A percentile compares a stretch with the other conserved stretches of the same genome.
Evolutionary conservation across 2,113 vertebrate species (phyloP).

Genomic region (Plectropomus leopardus): DNA sequence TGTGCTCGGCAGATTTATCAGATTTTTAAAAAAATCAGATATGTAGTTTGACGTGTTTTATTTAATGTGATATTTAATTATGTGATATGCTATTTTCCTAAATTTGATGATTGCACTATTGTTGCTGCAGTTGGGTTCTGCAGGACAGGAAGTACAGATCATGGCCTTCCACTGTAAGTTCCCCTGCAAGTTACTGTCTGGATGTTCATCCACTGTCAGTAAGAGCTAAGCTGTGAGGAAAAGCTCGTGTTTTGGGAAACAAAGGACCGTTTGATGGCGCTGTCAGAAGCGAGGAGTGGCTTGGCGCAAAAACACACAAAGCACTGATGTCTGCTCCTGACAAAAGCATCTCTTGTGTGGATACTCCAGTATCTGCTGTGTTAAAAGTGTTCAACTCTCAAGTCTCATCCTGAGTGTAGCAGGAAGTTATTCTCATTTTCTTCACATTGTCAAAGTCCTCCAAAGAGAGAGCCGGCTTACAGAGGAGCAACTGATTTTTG

Average conservation of each 20-base stretch:
- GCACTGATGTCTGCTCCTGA: background rate
- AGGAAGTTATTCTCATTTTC: background rate
- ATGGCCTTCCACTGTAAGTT: background rate
- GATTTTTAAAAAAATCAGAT: no score
- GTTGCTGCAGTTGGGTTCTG: background rate
- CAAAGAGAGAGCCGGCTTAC: background rate
- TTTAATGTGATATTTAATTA: background rate
- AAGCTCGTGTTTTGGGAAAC: conserved; percentile 33
- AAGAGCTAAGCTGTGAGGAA: conserved; percentile 10
- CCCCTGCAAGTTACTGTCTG: background rate
- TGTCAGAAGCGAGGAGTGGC: conserved; percentile 21
- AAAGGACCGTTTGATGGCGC: conserved; percentile 48
- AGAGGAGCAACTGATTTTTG: background rate
- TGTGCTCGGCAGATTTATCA: background rate
- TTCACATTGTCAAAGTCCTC: background rate
- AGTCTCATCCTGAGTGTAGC: background rate
- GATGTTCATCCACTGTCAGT: conserved; percentile 22
- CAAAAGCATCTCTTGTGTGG: conserved; percentile 45
- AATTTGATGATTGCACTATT: no score
- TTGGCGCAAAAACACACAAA: background rate
- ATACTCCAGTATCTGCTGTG: background rate
- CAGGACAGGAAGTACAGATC: background rate
- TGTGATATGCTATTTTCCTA: background rate
- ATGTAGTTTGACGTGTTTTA: background rate
- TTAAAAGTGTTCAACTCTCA: background rate